Conservation (phyloP, 2,113 vertebrate species). For the Phocoena phocoena region DNA sequence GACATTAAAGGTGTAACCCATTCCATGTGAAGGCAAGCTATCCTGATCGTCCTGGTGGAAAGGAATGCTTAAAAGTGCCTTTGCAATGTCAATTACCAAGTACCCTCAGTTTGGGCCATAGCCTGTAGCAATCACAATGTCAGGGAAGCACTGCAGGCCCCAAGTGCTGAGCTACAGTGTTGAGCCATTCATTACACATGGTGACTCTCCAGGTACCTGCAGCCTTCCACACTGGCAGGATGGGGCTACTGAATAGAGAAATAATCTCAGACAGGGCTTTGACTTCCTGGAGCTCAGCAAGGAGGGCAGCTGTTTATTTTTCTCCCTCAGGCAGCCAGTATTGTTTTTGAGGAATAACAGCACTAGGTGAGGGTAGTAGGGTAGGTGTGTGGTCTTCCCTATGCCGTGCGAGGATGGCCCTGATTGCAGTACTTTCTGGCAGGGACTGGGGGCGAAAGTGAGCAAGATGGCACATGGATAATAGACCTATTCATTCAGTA, state of each 20-base stretch:
- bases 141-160: not conserved
- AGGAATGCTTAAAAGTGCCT: not conserved
- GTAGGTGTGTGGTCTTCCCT: not conserved
- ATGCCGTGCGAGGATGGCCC: not conserved
- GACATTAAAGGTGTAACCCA: not conserved
- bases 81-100: not conserved
- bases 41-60: not conserved
- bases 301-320: not conserved
- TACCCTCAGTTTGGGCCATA: not conserved
- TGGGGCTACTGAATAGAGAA: not conserved
- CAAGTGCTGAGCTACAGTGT: not conserved
- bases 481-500: not conserved
- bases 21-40: not conserved
- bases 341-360: not conserved
- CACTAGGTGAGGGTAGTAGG: not conserved
- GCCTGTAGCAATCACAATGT: not conserved
- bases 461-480: not conserved
- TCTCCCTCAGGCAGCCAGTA: not conserved
- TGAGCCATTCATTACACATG: not conserved
- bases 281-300: not conserved
- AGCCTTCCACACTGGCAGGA: not conserved
- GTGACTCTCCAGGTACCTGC: not conserved
- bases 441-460: not conserved
- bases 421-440: not conserved
- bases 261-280: not conserved